Conservation (phyloP, 2,888 invertebrate genomes). For the Cantharis rufa region DNA sequence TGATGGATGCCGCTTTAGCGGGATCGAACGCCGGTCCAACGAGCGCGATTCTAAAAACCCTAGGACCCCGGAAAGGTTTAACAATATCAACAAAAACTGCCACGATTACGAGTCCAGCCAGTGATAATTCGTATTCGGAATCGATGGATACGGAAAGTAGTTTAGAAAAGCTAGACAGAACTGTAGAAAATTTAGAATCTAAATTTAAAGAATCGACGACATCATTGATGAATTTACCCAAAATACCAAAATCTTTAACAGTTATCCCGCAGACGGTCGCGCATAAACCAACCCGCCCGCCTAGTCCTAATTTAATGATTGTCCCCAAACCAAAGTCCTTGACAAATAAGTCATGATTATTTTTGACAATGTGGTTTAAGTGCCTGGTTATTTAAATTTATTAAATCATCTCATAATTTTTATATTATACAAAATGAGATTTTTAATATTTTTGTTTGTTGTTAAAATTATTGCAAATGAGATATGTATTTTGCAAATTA, state of each 20-base stretch:
- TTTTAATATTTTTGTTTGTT: not conserved
- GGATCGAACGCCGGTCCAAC: slow-evolving; percentile 44
- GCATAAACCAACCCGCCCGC: slow-evolving; percentile 45
- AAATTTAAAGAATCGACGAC: slow-evolving; percentile 47
- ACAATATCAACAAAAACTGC: slow-evolving; percentile 39
- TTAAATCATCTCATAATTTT: slow-evolving; percentile 7
- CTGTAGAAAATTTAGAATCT: slow-evolving; percentile 55
- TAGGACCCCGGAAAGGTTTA: slow-evolving; percentile 44
- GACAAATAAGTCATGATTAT: slow-evolving; percentile 48
- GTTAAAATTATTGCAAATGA: not conserved
- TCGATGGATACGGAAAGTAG: slow-evolving; percentile 44
- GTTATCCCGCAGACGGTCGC: slow-evolving; percentile 73
- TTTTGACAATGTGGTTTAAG: slow-evolving; percentile 43
- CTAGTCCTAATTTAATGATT: slow-evolving; percentile 49
- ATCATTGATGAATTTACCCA: slow-evolving; percentile 66
- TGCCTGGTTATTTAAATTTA: slow-evolving; percentile 17
- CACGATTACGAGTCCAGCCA: slow-evolving; percentile 18
- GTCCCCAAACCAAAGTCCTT: slow-evolving; percentile 34
- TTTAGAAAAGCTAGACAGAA: slow-evolving; percentile 57
- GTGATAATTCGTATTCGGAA: slow-evolving; percentile 17
- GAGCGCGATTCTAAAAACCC: slow-evolving; percentile 44
- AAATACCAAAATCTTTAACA: slow-evolving; percentile 80
- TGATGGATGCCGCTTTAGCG: slow-evolving; percentile 60
- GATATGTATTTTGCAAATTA: slow-evolving; percentile 5
- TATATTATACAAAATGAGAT: not conserved